phyloP scores from a whole-genome alignment of 2,797 vertebrate species.

The Vultur gryphus region DNA sequence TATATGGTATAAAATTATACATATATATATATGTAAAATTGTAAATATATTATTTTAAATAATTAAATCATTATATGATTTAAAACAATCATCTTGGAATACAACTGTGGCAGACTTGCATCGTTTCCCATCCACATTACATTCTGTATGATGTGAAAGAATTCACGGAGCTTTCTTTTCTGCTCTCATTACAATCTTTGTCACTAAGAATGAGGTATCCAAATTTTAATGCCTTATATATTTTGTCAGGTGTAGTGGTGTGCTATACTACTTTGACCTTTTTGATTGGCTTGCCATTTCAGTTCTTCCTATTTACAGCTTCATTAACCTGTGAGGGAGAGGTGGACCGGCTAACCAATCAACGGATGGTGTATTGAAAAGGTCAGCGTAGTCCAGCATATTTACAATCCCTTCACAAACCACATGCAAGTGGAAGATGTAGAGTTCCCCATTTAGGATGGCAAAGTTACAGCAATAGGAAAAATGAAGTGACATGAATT shows the following conservation, averaged over 20 bases:
- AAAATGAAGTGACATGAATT: background rate
- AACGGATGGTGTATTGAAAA: slow-evolving; percentile 21
- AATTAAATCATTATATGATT: background rate
- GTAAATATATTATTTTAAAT: too few species aligned
- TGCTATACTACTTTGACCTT: slow-evolving; percentile 59
- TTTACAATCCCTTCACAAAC: slow-evolving; percentile 34
- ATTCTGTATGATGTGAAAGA: background rate
- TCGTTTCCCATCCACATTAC: background rate
- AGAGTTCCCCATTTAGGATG: background rate
- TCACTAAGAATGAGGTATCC: slow-evolving; percentile 56
- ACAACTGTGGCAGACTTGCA: background rate
- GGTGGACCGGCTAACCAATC: slow-evolving; percentile 29
- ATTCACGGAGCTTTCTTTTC: slow-evolving; percentile 19
- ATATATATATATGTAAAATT: too few species aligned
- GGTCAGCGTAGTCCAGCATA: background rate
- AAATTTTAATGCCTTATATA: slow-evolving; percentile 62
- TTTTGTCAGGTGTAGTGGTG: slow-evolving; percentile 54
- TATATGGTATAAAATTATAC: background rate
- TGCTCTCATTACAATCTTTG: slow-evolving; percentile 45
- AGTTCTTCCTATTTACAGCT: slow-evolving; percentile 57
- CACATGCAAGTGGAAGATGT: background rate
- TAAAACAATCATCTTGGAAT: background rate
- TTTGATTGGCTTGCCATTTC: slow-evolving; percentile 70
- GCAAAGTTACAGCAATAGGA: background rate
- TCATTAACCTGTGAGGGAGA: slow-evolving; percentile 63